phyloP scores from a whole-genome alignment of 2,888 invertebrate species.

The Unio delphinus region DNA sequence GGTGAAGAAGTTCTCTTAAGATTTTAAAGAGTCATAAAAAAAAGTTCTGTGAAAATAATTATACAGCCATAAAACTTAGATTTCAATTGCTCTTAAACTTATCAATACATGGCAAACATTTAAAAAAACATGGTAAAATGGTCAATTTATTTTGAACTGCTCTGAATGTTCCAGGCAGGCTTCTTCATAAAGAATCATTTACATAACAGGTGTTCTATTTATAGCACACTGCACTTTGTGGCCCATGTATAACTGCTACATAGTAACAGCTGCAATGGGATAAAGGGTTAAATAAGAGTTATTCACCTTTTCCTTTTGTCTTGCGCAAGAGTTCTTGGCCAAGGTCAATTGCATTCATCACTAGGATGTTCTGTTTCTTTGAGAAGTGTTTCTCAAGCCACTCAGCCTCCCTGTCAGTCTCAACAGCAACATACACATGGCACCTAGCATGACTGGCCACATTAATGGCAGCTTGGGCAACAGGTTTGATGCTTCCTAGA shows the following conservation, averaged over 20 bases:
- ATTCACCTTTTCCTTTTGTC: slow-evolving; percentile 26
- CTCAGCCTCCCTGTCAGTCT: slow-evolving; percentile 86
- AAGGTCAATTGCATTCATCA: slow-evolving; percentile 8
- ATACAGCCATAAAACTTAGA: too few species aligned
- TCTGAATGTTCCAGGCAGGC: too few species aligned
- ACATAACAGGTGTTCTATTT: too few species aligned
- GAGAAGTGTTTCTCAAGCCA: slow-evolving; percentile 80
- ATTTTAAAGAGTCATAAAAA: too few species aligned
- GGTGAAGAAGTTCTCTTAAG: too few species aligned
- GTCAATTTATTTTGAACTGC: too few species aligned
- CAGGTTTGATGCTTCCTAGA: slow-evolving; percentile 85
- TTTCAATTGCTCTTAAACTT: too few species aligned
- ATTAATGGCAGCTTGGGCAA: slow-evolving; percentile 96
- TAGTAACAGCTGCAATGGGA: not conserved
- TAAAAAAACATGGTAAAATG: too few species aligned
- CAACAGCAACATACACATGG: slow-evolving; percentile 85
- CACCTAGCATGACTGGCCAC: slow-evolving; percentile 92
- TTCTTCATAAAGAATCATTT: too few species aligned
- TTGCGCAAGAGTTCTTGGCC: slow-evolving; percentile 17
- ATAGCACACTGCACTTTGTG: too few species aligned
- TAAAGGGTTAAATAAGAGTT: not conserved
- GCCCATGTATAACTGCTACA: not conserved
- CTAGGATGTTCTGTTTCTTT: slow-evolving; percentile 10
- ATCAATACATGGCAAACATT: too few species aligned
- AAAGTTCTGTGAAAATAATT: too few species aligned